These are phyloP conservation scores for Polyploca ridens DNA, from an alignment of 2,888 invertebrate genomes.

Conservation along the genomic window DNA sequence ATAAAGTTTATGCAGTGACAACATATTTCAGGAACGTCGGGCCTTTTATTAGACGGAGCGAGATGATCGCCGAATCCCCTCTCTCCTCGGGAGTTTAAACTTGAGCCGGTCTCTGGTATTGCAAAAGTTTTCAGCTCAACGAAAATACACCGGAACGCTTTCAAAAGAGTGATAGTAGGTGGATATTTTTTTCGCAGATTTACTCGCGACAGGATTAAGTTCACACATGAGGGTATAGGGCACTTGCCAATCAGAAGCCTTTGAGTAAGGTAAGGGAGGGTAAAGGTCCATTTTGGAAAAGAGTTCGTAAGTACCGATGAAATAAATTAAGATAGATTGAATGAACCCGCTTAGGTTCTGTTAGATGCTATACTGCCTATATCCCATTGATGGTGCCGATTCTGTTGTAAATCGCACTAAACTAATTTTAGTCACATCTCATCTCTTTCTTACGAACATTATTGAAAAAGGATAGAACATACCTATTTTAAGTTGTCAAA, in stretches of 20 bases:
- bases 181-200: constrained; percentile 56
- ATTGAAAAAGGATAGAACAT: too few relatives aligned
- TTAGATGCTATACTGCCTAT: not conserved
- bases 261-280: constrained; percentile 34
- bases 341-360: not conserved
- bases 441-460: too few relatives aligned
- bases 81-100: constrained; percentile 70
- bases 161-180: constrained; percentile 72
- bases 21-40: constrained; percentile 76
- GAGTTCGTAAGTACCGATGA: not conserved
- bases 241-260: constrained; percentile 66
- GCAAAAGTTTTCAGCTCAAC: constrained; percentile 81
- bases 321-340: constrained; percentile 1
- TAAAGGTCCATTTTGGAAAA: not conserved
- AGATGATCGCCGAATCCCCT: constrained; percentile 72
- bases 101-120: constrained; percentile 72
- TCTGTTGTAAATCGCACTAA: too few relatives aligned
- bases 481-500: too few relatives aligned
- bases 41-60: constrained; percentile 76
- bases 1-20: constrained; percentile 82
- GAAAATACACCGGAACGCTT: constrained; percentile 83
- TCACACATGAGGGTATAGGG: constrained; percentile 50
- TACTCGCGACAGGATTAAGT: constrained; percentile 67
- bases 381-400: too few relatives aligned
- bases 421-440: too few relatives aligned